Base-by-base conservation (phyloP, 2,113 vertebrate species). In the Piprites chloris region DNA sequence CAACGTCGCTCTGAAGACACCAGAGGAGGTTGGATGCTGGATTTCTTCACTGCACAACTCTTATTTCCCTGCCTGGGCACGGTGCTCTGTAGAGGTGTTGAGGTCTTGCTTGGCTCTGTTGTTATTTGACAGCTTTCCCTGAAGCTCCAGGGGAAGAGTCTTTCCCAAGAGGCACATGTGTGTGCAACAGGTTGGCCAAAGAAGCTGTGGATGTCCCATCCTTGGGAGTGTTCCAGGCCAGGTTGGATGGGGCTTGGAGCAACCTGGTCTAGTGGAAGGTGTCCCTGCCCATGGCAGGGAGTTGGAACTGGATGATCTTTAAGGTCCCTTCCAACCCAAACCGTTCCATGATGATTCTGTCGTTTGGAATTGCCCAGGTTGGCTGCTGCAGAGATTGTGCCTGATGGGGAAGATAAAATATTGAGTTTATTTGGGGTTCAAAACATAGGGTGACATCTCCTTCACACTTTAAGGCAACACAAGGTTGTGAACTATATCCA, bases 1-100 rank as follows among this genome's bases (percentile, higher is more conserved):
- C 22, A 98, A 98, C 18, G 76, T 98, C 9, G 94, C 97, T 79
- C 80, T 98, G 69, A 98, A 97, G 97, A 98, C 89, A 69, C 88
- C 97, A 6, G 96, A 97, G 14, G 96, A 98, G 98, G 98, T 98
- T 72, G 93, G 98, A 91, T 27, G 8, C 42, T 94, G 80, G 33
- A 49, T 90, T 63, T 86, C 32, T 89, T 89, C 12, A 1, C 14
- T 56, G n/a, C 59, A 41, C 44, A 72, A 0, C 28, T 67, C 50
- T 52, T 37, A 21, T 24, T 67, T 82, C 27, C 37, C 46, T 65
- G 0, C 24, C 59, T 85, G 58, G 47, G 11, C 8, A 6, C 3
- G 50, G 23, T 53, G 56, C 33, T 81, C 61, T 53, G 58, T 9
- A 47, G 26, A 59, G 30, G n/a, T 42, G 59, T 17, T 62, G 63